These are phyloP conservation scores for Halcyon badia DNA, from an alignment of 2,797 vertebrate genomes.

Conservation along the genomic window DNA sequence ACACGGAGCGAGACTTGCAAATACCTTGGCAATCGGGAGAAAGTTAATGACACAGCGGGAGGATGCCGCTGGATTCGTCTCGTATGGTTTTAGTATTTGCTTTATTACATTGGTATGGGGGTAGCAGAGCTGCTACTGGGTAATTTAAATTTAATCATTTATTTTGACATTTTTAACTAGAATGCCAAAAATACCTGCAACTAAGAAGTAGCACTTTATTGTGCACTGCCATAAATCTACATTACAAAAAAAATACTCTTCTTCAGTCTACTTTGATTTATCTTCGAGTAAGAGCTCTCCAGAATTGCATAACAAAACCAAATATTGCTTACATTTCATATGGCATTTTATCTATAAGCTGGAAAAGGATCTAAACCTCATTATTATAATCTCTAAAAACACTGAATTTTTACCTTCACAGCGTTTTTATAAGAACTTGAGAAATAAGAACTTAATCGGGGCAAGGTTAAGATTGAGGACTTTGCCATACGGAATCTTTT, in stretches of 20 bases:
- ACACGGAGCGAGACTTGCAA: neutral
- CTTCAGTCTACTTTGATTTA: constrained; percentile 32
- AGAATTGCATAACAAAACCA: neutral
- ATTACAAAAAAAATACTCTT: neutral
- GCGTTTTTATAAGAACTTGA: neutral
- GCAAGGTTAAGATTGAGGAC: neutral
- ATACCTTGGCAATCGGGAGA: neutral
- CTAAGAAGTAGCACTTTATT: neutral
- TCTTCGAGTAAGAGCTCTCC: neutral
- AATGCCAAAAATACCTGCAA: constrained; percentile 26
- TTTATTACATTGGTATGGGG: neutral
- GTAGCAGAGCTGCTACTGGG: neutral
- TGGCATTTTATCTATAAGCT: neutral
- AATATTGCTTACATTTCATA: neutral
- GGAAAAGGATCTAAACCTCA: neutral
- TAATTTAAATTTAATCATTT: constrained; percentile 54
- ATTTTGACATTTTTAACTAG: constrained; percentile 59
- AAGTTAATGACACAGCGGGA: constrained; percentile 30
- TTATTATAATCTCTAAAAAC: constrained; percentile 5
- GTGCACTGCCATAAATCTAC: neutral
- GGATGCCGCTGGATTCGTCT: neutral
- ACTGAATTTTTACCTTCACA: neutral
- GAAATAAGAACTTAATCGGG: neutral
- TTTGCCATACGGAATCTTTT: neutral
- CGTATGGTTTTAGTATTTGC: neutral